These are phyloP conservation scores for Antheraea mylitta DNA, from an alignment of 1,140 invertebrate genomes.

Conservation along the genomic window DNA sequence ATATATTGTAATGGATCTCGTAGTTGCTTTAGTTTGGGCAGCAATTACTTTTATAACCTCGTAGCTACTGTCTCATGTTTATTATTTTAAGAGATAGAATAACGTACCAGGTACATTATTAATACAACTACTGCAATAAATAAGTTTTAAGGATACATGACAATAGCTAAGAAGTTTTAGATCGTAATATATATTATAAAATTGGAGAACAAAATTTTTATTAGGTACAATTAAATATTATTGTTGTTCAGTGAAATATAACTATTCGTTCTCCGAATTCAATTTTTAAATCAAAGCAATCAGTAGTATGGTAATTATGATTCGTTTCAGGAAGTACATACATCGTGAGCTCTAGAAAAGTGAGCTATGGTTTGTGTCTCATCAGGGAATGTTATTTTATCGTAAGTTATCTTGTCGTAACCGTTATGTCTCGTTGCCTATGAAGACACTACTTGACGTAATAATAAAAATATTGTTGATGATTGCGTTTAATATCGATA, in stretches of 20 bases:
- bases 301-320: neutral
- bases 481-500: too few relatives aligned
- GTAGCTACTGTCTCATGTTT: conserved; percentile 28
- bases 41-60: conserved; percentile 42
- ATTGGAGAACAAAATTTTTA: conserved; percentile 28
- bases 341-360: too few relatives aligned
- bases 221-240: neutral
- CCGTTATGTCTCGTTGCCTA: too few relatives aligned
- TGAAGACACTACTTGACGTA: too few relatives aligned
- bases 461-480: too few relatives aligned
- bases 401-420: too few relatives aligned
- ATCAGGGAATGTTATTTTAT: too few relatives aligned
- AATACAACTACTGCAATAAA: neutral
- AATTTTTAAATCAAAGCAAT: neutral
- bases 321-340: neutral
- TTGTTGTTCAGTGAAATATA: neutral
- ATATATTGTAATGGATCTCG: conserved; percentile 26
- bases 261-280: neutral
- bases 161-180: conserved; percentile 44
- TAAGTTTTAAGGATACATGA: conserved; percentile 12
- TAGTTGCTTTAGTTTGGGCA: conserved; percentile 65
- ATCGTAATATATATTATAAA: conserved; percentile 25
- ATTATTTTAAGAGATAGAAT: neutral
- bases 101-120: conserved; percentile 1
- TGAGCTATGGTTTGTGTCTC: too few relatives aligned